Percentiles rank a stretch among this genome's conserved stretches.
phyloP scores from a whole-genome alignment of 2,888 invertebrate genomes.

The Eupithecia subumbrata region DNA sequence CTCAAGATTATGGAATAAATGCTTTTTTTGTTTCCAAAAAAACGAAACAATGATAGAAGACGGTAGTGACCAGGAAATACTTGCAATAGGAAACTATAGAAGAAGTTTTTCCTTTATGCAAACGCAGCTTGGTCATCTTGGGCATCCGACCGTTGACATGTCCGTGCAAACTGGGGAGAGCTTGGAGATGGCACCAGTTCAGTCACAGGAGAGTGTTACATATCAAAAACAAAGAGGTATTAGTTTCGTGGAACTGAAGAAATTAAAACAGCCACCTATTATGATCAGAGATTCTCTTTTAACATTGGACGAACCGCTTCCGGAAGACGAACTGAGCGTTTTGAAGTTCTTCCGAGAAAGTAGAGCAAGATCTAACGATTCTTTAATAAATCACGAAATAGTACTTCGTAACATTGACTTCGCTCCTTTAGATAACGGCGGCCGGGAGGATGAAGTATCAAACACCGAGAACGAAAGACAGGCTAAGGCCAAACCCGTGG shows the following conservation, averaged over 20 bases:
- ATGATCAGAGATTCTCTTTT: constrained; percentile 30
- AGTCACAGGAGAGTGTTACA: background rate
- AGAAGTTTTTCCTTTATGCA: constrained; percentile 62
- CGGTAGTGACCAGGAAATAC: constrained; percentile 7
- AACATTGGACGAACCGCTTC: constrained; percentile 35
- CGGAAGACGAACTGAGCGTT: constrained; percentile 58
- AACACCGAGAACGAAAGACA: constrained; percentile 39
- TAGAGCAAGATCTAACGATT: constrained; percentile 46
- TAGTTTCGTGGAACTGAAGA: background rate
- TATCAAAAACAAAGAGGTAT: background rate
- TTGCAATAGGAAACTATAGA: constrained; percentile 15
- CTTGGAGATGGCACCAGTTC: constrained; percentile 53
- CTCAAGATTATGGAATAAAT: constrained; percentile 35
- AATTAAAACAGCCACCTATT: constrained; percentile 14
- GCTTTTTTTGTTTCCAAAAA: constrained; percentile 41
- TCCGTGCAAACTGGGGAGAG: constrained; percentile 70
- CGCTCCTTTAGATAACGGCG: background rate
- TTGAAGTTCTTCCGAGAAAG: constrained; percentile 58
- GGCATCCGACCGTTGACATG: constrained; percentile 44
- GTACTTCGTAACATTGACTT: constrained; percentile 18
- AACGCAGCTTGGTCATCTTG: constrained; percentile 60
- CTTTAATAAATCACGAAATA: constrained; percentile 25
- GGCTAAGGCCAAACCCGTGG: constrained; percentile 23
- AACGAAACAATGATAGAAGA: constrained; percentile 39
- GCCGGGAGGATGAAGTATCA: constrained; percentile 45